Percentiles rank a stretch among this genome's conserved stretches.
phyloP scores from a whole-genome alignment of 1,140 invertebrate genomes.

The Dinothrombium tinctorium region DNA sequence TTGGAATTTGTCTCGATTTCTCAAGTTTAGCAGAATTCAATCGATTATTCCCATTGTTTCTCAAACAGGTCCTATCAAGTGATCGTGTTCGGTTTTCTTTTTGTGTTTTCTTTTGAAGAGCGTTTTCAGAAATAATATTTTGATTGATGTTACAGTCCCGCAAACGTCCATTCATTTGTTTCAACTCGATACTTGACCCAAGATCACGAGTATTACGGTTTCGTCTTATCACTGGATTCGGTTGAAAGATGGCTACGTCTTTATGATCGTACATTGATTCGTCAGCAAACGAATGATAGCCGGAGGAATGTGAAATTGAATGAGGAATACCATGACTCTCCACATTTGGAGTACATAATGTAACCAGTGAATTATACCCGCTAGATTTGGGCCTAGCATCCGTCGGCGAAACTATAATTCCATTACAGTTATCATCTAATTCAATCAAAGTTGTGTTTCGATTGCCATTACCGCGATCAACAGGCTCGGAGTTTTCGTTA shows the following conservation, averaged over 20 bases:
- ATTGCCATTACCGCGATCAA: background rate
- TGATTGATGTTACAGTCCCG: no score
- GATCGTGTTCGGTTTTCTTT: slow-evolving; percentile 2
- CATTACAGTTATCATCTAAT: slow-evolving; percentile 1
- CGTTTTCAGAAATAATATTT: no score
- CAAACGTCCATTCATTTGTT: no score
- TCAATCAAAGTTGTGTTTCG: background rate
- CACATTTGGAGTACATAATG: slow-evolving; percentile 12
- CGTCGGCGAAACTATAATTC: background rate
- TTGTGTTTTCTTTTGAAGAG: no score
- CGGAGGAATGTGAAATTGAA: slow-evolving; percentile 15
- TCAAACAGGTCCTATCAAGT: background rate
- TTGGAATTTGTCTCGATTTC: slow-evolving; percentile 4
- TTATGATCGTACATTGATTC: no score
- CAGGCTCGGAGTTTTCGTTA: no score
- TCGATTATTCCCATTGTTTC: background rate
- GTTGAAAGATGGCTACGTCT: no score
- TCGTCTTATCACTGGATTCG: no score
- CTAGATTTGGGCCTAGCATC: slow-evolving; percentile 2
- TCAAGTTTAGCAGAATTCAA: background rate
- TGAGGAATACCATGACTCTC: slow-evolving; percentile 14
- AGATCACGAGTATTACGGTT: background rate
- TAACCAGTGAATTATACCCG: slow-evolving; percentile 13
- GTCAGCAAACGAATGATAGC: slow-evolving; percentile 16
- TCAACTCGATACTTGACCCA: background rate